Conservation (phyloP, 2,113 vertebrate species). For the Oostethus manadensis region DNA sequence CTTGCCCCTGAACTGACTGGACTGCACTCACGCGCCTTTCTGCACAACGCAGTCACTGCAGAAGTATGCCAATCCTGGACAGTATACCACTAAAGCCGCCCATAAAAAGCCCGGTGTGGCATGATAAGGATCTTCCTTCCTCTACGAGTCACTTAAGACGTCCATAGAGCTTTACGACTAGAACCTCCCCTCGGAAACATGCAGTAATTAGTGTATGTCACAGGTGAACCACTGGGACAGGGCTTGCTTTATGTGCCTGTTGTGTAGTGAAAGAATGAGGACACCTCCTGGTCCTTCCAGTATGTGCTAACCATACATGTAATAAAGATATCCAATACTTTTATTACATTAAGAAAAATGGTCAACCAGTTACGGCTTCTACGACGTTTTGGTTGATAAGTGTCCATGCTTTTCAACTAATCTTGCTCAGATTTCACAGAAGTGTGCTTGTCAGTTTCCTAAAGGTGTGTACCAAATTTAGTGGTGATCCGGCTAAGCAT, state of each 20-base stretch:
- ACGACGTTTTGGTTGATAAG: too few species aligned
- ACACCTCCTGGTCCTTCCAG: too few species aligned
- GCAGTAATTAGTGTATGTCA: conserved; percentile 24
- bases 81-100: conserved; percentile 23
- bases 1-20: conserved; percentile 42
- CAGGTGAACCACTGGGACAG: conserved; percentile 13
- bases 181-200: conserved; percentile 32
- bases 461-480: too few species aligned
- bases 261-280: background rate
- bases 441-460: too few species aligned
- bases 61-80: conserved; percentile 25
- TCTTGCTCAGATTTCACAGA: too few species aligned
- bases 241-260: conserved; percentile 3
- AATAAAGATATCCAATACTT: too few species aligned
- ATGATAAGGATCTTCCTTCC: conserved; percentile 49
- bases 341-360: too few species aligned
- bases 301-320: too few species aligned
- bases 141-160: conserved; percentile 30
- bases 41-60: conserved; percentile 16
- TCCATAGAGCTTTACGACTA: conserved; percentile 40
- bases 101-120: conserved; percentile 44
- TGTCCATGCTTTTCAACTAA: too few species aligned
- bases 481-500: too few species aligned
- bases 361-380: too few species aligned
- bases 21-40: conserved; percentile 28